phyloP scores from a whole-genome alignment of 1,140 invertebrate genomes.

The Heliconius himera region DNA sequence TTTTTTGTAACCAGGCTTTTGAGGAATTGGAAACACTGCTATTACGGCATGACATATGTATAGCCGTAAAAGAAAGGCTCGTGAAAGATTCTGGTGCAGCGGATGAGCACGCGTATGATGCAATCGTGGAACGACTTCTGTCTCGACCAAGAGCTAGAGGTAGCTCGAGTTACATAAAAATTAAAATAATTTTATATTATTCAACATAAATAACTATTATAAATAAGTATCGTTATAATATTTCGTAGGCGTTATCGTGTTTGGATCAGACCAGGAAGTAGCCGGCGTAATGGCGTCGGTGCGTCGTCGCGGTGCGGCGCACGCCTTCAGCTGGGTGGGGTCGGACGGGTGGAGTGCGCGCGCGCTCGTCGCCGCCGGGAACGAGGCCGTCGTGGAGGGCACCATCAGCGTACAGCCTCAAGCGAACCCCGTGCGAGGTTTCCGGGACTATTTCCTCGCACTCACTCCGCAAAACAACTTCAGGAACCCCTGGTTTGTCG shows the following conservation, averaged over 20 bases:
- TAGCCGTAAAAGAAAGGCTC: conserved; percentile 95
- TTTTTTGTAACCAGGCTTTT: conserved; percentile 87
- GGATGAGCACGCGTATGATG: conserved; percentile 92
- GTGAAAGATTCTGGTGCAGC: conserved; percentile 97
- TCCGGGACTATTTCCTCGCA: conserved; percentile 93
- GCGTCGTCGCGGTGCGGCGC: conserved; percentile 91
- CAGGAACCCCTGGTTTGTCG: conserved; percentile 96
- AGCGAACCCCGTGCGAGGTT: conserved; percentile 93
- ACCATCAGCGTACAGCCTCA: conserved; percentile 95
- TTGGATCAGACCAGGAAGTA: conserved; percentile 97
- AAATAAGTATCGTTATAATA: neutral
- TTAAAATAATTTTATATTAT: neutral
- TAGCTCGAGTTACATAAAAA: conserved; percentile 58
- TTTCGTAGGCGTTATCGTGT: conserved; percentile 93
- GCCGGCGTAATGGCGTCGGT: conserved; percentile 96
- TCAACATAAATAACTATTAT: neutral
- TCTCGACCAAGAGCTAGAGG: conserved; percentile 93
- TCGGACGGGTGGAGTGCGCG: conserved; percentile 96
- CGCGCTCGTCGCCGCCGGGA: conserved; percentile 92
- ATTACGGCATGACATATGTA: conserved; percentile 92
- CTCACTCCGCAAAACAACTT: conserved; percentile 93
- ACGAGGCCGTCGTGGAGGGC: conserved; percentile 93
- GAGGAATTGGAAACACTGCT: conserved; percentile 94
- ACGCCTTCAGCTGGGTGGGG: conserved; percentile 96
- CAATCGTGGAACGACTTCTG: conserved; percentile 90